Conservation (phyloP, 1,140 invertebrate species). For the Heterodera carotae region DNA sequence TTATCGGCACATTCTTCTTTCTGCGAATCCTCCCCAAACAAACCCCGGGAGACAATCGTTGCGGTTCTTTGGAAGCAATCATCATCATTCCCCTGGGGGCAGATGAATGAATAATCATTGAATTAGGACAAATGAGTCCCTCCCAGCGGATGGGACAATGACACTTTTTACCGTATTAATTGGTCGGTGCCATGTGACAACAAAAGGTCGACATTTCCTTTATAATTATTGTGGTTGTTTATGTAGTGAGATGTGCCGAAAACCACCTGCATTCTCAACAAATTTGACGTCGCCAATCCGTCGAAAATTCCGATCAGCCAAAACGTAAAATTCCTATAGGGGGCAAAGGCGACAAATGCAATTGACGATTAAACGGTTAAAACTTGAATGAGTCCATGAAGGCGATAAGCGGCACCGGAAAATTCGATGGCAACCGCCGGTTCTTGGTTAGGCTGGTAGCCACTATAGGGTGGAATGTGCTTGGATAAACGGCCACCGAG, state of each 20-base stretch:
- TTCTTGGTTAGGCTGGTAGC: constrained; percentile 45
- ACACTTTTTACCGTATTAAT: constrained; percentile 23
- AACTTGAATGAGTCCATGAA: constrained; percentile 48
- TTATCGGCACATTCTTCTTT: neutral
- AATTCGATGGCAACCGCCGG: constrained; percentile 45
- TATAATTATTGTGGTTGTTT: constrained; percentile 2
- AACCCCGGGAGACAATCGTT: constrained; percentile 44
- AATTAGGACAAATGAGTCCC: too few species aligned
- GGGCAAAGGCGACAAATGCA: constrained; percentile 17
- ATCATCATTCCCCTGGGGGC: constrained; percentile 34
- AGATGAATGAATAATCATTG: neutral
- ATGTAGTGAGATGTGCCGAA: neutral
- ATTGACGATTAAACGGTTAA: neutral
- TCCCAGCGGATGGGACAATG: neutral
- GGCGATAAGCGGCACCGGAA: constrained; percentile 43
- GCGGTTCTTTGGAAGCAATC: constrained; percentile 36
- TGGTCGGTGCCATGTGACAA: constrained; percentile 39
- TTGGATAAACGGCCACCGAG: constrained; percentile 29
- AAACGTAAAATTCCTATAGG: constrained; percentile 48
- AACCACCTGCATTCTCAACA: constrained; percentile 23
- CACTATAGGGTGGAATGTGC: constrained; percentile 40
- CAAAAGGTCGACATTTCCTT: constrained; percentile 37
- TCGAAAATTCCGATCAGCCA: constrained; percentile 44
- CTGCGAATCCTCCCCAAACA: neutral
- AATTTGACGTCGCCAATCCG: constrained; percentile 45